These are phyloP conservation scores for Sycophila sp. DNA, from an alignment of 1,140 invertebrate species.

Conservation along the genomic window DNA sequence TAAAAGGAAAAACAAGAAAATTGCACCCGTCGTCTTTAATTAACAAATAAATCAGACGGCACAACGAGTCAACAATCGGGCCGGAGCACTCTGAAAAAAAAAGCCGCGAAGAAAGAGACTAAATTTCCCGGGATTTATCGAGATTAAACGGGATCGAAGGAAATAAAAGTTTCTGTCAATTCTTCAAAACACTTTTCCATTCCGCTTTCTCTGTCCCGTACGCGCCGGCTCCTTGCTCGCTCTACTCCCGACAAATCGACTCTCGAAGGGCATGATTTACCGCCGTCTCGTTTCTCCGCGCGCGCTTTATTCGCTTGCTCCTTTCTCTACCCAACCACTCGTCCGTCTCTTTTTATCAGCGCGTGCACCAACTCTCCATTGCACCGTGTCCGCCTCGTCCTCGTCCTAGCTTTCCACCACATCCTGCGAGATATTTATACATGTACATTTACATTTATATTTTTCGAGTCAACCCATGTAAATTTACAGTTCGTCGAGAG, in stretches of 20 bases:
- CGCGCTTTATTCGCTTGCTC: slow-evolving; percentile 11
- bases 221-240: background rate
- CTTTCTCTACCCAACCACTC: background rate
- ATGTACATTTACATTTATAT: slow-evolving; percentile 40
- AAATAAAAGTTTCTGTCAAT: slow-evolving; percentile 31
- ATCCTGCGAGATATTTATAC: slow-evolving; percentile 28
- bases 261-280: slow-evolving; percentile 31
- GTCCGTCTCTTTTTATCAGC: slow-evolving; percentile 4
- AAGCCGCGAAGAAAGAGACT: background rate
- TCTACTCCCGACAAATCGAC: slow-evolving; percentile 17
- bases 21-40: background rate
- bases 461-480: slow-evolving; percentile 48
- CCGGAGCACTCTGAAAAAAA: background rate
- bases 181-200: slow-evolving; percentile 29
- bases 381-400: background rate
- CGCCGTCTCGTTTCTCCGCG: slow-evolving; percentile 28
- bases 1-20: background rate
- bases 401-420: background rate
- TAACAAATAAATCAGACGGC: slow-evolving; percentile 10
- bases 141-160: slow-evolving; percentile 1
- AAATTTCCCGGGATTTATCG: slow-evolving; percentile 23
- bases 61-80: background rate
- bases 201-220: background rate
- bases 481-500: slow-evolving; percentile 25
- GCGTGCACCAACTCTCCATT: background rate